phyloP scores from a whole-genome alignment of 2,113 vertebrate species.

The Martes martes region DNA sequence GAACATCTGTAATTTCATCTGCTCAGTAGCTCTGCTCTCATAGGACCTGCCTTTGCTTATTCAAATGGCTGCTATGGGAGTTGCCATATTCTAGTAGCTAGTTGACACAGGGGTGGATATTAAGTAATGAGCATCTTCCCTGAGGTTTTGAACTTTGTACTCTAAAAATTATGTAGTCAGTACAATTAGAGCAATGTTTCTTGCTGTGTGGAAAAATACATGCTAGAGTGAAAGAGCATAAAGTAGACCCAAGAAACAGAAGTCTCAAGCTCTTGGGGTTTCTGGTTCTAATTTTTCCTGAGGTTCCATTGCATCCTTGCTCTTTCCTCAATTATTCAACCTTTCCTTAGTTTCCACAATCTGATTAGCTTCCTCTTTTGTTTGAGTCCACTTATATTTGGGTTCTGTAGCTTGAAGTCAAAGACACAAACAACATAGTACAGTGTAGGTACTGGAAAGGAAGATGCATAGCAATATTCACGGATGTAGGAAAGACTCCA shows the following conservation, averaged over 20 bases:
- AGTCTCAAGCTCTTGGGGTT: not conserved
- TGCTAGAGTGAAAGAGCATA: not conserved
- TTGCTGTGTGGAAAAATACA: not conserved
- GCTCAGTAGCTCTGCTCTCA: not conserved
- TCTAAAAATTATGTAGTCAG: not conserved
- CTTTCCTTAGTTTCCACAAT: not conserved
- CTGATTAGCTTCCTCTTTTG: not conserved
- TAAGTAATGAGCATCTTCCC: not conserved
- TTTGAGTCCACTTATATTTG: not conserved
- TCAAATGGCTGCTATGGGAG: not conserved
- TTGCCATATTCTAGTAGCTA: not conserved
- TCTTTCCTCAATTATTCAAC: not conserved
- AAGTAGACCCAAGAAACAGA: not conserved
- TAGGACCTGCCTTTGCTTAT: not conserved
- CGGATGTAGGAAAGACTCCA: not conserved
- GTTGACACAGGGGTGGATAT: not conserved
- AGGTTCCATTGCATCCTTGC: not conserved
- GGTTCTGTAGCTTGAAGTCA: not conserved
- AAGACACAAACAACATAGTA: not conserved
- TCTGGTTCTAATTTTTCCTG: not conserved
- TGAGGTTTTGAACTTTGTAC: not conserved
- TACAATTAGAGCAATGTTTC: not conserved
- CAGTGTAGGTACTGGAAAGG: not conserved
- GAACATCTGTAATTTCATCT: not conserved
- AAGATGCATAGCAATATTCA: too few relatives aligned